Evolutionary conservation across 2,113 vertebrate genomes (phyloP).

Genomic region (Microtus pennsylvanicus): DNA sequence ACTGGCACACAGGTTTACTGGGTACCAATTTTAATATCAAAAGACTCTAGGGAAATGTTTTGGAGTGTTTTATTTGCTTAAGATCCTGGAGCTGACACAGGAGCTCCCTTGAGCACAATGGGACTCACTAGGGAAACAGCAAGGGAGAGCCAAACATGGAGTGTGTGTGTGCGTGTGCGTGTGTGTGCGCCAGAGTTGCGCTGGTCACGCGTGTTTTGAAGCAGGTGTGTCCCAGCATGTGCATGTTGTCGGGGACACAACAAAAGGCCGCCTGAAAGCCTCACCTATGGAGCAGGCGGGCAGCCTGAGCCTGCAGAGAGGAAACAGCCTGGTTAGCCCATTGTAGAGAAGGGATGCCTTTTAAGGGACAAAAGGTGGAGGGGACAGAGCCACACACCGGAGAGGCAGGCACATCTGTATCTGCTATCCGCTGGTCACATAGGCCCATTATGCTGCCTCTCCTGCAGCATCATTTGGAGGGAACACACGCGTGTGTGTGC

Average conservation of each 20-base stretch:
- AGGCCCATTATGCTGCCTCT: slow-evolving; percentile 6
- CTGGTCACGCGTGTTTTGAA: not conserved
- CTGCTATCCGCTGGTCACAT: rapidly evolving
- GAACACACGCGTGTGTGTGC: not conserved
- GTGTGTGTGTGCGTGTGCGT: not conserved
- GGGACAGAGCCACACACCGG: not conserved
- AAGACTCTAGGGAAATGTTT: slow-evolving; percentile 71
- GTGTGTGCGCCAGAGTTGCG: not conserved
- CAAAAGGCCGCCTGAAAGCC: slow-evolving; percentile 64
- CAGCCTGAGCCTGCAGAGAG: not conserved
- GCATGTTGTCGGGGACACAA: slow-evolving; percentile 46
- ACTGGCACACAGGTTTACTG: slow-evolving; percentile 73
- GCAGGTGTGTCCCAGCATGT: slow-evolving; percentile 65
- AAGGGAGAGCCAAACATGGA: rapidly evolving
- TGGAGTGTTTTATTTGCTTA: slow-evolving; percentile 78
- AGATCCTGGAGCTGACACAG: slow-evolving; percentile 33
- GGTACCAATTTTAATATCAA: slow-evolving; percentile 77
- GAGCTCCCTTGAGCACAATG: not conserved
- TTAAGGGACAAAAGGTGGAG: not conserved
- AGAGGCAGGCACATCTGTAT: not conserved
- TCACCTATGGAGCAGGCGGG: slow-evolving; percentile 45
- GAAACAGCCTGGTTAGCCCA: slow-evolving; percentile 47
- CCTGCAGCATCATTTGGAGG: slow-evolving; percentile 15
- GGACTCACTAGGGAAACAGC: not conserved
- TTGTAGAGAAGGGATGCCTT: slow-evolving; percentile 29